These are phyloP conservation scores for Euura lappo DNA, from an alignment of 1,140 invertebrate genomes.

Conservation along the genomic window DNA sequence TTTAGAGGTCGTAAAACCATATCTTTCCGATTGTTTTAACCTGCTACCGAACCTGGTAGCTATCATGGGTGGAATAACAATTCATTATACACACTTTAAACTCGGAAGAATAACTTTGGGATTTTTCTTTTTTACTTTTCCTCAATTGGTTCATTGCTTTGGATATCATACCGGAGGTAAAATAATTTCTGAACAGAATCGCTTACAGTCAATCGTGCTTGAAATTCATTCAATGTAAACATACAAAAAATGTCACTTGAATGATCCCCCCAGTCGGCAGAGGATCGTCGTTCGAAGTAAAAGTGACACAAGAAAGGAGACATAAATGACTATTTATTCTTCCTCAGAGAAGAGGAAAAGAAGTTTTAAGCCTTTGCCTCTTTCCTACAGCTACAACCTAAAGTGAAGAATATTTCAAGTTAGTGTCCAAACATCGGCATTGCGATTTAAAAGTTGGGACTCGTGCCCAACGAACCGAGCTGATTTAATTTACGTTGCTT, in stretches of 20 bases:
- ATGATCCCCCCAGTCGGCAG: constrained; percentile 10
- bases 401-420: constrained; percentile 5
- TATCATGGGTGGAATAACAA: background rate
- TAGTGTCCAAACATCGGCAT: constrained; percentile 40
- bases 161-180: background rate
- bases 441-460: constrained; percentile 23
- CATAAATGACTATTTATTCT: constrained; percentile 33
- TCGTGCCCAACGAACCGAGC: constrained; percentile 27
- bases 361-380: constrained; percentile 34
- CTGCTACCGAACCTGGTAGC: background rate
- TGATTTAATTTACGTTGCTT: constrained; percentile 16
- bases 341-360: constrained; percentile 18
- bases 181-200: background rate
- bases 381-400: background rate
- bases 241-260: background rate
- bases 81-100: background rate
- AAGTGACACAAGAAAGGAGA: constrained; percentile 11
- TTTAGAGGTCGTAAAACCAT: constrained; percentile 2
- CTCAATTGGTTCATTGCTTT: background rate
- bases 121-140: too few species aligned
- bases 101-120: too few species aligned
- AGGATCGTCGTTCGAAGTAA: too few species aligned
- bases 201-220: background rate
- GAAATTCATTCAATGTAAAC: background rate
- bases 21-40: background rate